Evolutionary conservation across 2,888 invertebrate species (phyloP).

Genomic region (Blastobasis lacticolella): DNA sequence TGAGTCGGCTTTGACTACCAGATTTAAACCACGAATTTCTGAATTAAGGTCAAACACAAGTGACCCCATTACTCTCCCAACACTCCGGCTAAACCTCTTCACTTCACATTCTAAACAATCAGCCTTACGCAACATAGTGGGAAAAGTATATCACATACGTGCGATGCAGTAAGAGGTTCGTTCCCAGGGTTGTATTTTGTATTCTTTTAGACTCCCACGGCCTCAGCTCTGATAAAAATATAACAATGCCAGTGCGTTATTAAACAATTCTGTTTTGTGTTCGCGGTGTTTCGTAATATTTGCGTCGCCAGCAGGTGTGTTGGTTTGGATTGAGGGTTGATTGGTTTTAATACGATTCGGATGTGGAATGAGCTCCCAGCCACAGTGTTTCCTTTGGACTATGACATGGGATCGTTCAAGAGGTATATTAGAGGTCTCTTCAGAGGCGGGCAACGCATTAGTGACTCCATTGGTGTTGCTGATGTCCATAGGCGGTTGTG

Average conservation of each 20-base stretch:
- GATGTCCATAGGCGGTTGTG: no score
- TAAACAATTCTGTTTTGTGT: neutral
- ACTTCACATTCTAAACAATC: neutral
- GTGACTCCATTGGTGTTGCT: no score
- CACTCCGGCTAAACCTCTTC: neutral
- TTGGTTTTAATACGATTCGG: no score
- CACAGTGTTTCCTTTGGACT: no score
- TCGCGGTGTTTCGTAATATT: neutral
- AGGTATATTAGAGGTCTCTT: no score
- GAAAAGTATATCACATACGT: neutral
- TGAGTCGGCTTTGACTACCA: no score
- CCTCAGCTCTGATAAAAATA: slow-evolving; percentile 10
- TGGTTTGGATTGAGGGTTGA: no score
- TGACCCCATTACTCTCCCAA: neutral
- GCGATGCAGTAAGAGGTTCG: neutral
- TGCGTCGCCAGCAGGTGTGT: neutral
- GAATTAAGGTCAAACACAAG: neutral
- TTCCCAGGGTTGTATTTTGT: neutral
- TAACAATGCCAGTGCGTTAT: slow-evolving; percentile 11
- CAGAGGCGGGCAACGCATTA: no score
- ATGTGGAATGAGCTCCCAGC: no score
- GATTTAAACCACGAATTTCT: neutral
- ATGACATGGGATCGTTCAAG: no score
- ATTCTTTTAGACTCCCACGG: slow-evolving; percentile 6
- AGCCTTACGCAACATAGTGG: neutral